Evolutionary conservation across 1,140 invertebrate species (phyloP), one percentile per base, ranked within the genome.

Genomic region (Vanessa atalanta): DNA sequence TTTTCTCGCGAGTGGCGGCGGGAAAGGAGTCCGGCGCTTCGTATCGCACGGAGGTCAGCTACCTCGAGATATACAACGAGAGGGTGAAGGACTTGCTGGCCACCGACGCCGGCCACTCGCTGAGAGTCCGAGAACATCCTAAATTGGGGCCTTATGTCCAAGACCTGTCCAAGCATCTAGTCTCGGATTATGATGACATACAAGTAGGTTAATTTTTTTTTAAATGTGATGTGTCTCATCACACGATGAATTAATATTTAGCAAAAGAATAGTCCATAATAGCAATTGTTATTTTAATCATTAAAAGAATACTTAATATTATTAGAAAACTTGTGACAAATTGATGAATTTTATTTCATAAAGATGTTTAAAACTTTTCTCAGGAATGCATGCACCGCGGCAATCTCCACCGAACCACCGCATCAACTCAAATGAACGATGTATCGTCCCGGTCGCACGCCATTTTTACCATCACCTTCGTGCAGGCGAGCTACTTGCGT

Each of bases 1-100:
- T 97, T 15, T 97, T 97, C 85, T 94, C 95, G 4, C 94, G 95
- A 55, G 96, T 97, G 94, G 95, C 95, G 20, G 94, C 96, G 14
- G 96, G 96, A 61, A 96, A 96, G 81, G 96, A 97, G 83, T 95
- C 95, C 43, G 96, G 96, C 7, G 96, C 96, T 1, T 98, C 96
- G 0, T 97, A 97, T 84, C 94, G 96, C 74, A 97, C 96, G 0
- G 96, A 97, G 86, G 97, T 97, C 74, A 97, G 96, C 85, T 97
- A 98, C 93, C 89, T 99, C 72, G 97, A 98, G 93, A 98, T 98
- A 76, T 98, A 98, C 91, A 98, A 98, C 84, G 98, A 98, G 90
- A 94, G 96, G 71, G 97, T 99, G 0, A 96, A 97, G 90, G 98
- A 98, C 92, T 93, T 98, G 53, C 90, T 98, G 12, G 95, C 96